Evolutionary conservation across 2,113 vertebrate genomes (phyloP).

Genomic region (Mugil cephalus): DNA sequence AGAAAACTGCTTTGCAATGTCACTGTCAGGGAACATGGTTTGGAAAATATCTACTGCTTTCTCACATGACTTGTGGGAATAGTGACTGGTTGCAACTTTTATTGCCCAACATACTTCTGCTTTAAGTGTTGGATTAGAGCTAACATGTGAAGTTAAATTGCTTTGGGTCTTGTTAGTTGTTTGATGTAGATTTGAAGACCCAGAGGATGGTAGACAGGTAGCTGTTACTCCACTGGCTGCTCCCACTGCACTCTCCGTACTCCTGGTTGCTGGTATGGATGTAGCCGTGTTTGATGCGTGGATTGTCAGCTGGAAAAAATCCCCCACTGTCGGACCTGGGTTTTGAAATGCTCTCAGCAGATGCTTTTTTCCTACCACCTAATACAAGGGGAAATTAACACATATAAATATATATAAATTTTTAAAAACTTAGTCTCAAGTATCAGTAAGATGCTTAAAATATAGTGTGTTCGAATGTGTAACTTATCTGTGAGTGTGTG

Average conservation of each 20-base stretch:
- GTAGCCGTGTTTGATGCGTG: neutral
- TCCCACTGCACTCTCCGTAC: too few species aligned
- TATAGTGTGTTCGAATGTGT: too few species aligned
- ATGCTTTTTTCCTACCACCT: neutral
- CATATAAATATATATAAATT: too few species aligned
- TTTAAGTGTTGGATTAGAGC: neutral
- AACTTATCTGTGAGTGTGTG: too few species aligned
- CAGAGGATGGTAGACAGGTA: too few species aligned
- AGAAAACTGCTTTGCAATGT: neutral
- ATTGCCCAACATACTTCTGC: neutral
- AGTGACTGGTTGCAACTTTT: conserved; percentile 5
- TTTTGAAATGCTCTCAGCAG: neutral
- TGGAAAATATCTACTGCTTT: neutral
- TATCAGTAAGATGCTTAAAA: too few species aligned
- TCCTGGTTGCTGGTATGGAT: neutral
- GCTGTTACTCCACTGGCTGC: too few species aligned
- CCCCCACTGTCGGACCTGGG: neutral
- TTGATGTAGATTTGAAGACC: neutral
- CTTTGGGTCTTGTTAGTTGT: neutral
- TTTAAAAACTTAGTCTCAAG: too few species aligned
- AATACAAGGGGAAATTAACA: too few species aligned
- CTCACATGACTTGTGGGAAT: conserved; percentile 13
- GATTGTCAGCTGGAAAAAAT: neutral
- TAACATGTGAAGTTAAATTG: neutral
- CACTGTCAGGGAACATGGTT: neutral